Evolutionary conservation across 2,797 vertebrate genomes (phyloP), one percentile per base, ranked within the genome.

Genomic region (Aulostomus chinensis): DNA sequence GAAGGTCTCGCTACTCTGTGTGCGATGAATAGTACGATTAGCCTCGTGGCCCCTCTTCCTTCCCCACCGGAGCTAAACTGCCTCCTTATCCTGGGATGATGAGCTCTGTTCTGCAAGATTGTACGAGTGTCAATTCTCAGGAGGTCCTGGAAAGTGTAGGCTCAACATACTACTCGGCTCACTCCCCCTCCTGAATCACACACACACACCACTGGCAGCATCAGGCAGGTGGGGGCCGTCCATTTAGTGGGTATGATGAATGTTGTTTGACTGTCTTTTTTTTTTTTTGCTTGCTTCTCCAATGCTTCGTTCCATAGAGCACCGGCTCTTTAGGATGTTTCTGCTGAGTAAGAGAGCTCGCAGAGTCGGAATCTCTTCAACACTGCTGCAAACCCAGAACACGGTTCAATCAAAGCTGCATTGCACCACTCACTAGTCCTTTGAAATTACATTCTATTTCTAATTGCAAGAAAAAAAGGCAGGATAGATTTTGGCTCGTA

Each of bases 331-430:
- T 37, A 52, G 50, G 58, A 71, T 56, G 37, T 67, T 83, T 85
- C 45, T 86, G 87, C 87, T 87, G 86, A 88, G 77, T 80, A 65
- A 72, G 79, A 68, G 52, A 56, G 58, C 80, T 79, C 22, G 49
- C 57, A 52, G 65, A 73, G 46, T 78, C 63, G 45, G 65, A 71
- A 57, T 70, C 68, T 17, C 48, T 46, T 74, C 73, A 50, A 61
- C 40, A 12, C 75, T 73, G 74, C 83, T 75, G 80, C 76, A 80
- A 82, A 66, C 68, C 73, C 43, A 50, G 67, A 51, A 60, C 31
- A 68, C 60, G 39, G 56, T 78, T 80, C 73, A 87, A 78, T 85
- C 73, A 65, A 76, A 80, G 78, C 86, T 86, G 85, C 86, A 89
- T 35, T 89, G 87, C 86, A 86, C 55, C 81, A 86, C 42, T 80